Evolutionary conservation across 1,140 invertebrate species (phyloP), one percentile per base, ranked within the genome.

Genomic region (Zaprionus taronus): DNA sequence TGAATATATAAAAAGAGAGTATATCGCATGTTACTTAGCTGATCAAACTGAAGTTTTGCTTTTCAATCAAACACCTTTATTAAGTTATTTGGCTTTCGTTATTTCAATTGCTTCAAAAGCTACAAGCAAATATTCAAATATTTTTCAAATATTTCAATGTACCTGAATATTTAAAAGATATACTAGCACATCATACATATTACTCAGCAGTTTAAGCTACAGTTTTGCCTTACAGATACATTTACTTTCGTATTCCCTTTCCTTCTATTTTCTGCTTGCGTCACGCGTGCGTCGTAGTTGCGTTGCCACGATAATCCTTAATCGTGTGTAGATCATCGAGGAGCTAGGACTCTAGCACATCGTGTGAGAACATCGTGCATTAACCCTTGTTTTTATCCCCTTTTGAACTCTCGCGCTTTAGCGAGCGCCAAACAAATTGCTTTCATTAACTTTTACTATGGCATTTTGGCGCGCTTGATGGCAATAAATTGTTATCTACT

Each of bases 371-470:
- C 7, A 47, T 47, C 47, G 47, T 51, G 47, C 20, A 26, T 17
- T 12, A 51, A 62, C 28, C 57, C 56, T 34, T 47, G 17, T 44
- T 63, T 31, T 14, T 41, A 36, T 51, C 26, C 15, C 34, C 31
- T 36, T 65, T 72, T 76, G 44, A 76, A 72, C 68, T 71, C 44
- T 17, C 51, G 58, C 24, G 65, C 53, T 24, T 11, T n/a, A 64
- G 44, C 15, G 63, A 69, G 67, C 72, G 60, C 15, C 38, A 81
- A 90, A 89, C 85, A 90, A 89, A 89, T 90, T 90, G 84, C 85
- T 90, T 89, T 89, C 84, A 89, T 89, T 89, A 89, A 89, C 84
- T 89, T 89, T 90, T 90, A 89, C 78, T 90, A 89, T 90, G 81
- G 79, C 84, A 84, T 89, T 90, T 89, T 89, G 76, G 81, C 75